Evolutionary conservation across 2,113 vertebrate species (phyloP).

Genomic region (Australoheros scitulus): DNA sequence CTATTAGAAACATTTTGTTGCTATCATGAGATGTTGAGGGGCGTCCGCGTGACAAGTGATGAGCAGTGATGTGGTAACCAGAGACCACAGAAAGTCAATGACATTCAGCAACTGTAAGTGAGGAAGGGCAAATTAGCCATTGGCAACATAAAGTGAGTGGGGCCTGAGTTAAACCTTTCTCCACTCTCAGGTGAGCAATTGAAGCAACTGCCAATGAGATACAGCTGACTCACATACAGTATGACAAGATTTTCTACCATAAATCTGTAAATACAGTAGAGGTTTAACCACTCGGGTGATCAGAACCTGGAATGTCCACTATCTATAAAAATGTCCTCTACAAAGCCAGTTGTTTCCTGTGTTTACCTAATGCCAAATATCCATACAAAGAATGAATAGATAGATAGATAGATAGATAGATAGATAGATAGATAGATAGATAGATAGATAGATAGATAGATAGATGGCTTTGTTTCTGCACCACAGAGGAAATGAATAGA

Average conservation of each 20-base stretch:
- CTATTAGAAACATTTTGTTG: background rate
- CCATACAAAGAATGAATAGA: background rate
- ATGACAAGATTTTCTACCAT: background rate
- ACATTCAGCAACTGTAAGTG: background rate
- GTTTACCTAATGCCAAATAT: background rate
- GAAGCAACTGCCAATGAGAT: background rate
- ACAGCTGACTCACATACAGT: background rate
- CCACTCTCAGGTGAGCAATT: background rate
- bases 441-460: background rate
- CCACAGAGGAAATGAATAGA: background rate
- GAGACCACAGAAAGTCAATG: background rate
- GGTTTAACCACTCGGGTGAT: background rate
- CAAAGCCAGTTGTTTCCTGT: background rate
- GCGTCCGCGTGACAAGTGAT: background rate
- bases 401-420: too few relatives aligned
- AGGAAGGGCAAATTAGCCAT: background rate
- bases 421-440: background rate
- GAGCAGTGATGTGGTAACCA: background rate
- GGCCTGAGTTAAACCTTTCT: background rate
- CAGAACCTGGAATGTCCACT: background rate
- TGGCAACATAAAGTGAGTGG: background rate
- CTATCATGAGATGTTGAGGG: background rate
- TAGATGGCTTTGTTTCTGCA: constrained; percentile 3
- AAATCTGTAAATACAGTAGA: background rate
- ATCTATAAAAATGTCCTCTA: background rate